These are phyloP conservation scores for Cladopsammia gracilis DNA, from an alignment of 64 coral and sea anemone genomes.

Conservation along the genomic window DNA sequence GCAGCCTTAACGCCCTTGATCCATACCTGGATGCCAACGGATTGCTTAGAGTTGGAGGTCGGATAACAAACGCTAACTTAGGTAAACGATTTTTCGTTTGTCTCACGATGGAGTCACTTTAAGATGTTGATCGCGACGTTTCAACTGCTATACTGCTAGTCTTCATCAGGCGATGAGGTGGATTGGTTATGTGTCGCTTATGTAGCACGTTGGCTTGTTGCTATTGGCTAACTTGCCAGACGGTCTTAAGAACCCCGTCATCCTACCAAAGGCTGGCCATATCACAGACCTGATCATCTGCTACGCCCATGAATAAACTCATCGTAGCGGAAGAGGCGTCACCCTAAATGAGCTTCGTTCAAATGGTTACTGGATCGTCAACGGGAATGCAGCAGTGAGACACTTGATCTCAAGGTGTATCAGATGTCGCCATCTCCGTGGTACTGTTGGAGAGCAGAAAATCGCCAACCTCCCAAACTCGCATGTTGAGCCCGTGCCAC, in stretches of 20 bases:
- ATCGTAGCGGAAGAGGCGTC: constrained; percentile 51
- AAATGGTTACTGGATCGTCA: constrained; percentile 63
- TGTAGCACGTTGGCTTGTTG: too few relatives aligned
- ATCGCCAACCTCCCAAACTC: constrained; percentile 50
- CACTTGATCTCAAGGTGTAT: constrained; percentile 45
- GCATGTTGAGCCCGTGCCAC: constrained; percentile 29
- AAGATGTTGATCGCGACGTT: too few relatives aligned
- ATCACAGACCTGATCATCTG: neutral
- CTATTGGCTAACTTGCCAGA: constrained; percentile 19
- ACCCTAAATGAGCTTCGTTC: constrained; percentile 52
- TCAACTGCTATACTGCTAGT: too few relatives aligned
- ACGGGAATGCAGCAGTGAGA: constrained; percentile 57
- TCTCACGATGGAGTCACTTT: too few relatives aligned
- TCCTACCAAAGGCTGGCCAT: too few relatives aligned
- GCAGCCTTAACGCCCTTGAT: constrained; percentile 50
- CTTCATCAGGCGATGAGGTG: too few relatives aligned
- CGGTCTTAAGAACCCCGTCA: neutral
- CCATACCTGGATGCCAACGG: constrained; percentile 54
- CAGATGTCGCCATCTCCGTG: constrained; percentile 53
- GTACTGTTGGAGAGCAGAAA: constrained; percentile 50
- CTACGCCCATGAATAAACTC: constrained; percentile 43
- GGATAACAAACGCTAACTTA: constrained; percentile 51
- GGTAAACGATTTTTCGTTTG: too few relatives aligned
- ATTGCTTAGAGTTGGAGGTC: constrained; percentile 50
- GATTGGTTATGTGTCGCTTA: too few relatives aligned